These are phyloP conservation scores for Perizoma affinitatum DNA, from an alignment of 2,888 invertebrate species.

Conservation along the genomic window DNA sequence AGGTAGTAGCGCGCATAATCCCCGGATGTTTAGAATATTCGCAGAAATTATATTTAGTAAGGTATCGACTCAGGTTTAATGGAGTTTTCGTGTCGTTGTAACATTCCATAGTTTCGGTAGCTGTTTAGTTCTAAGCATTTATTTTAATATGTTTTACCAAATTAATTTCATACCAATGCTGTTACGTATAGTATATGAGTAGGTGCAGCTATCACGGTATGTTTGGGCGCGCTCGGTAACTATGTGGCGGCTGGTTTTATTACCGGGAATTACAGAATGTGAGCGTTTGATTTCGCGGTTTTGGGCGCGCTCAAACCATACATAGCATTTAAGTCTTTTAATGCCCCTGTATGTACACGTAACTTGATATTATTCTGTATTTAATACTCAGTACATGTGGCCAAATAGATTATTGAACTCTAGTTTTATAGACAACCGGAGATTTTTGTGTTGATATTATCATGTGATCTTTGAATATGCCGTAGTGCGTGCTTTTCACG, in stretches of 20 bases:
- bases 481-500: constrained; percentile 15
- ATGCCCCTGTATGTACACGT: constrained; percentile 16
- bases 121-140: constrained; percentile 71
- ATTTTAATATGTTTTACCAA: constrained; percentile 70
- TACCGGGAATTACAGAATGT: too few relatives aligned
- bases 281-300: not conserved
- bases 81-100: constrained; percentile 68
- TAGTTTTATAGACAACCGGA: constrained; percentile 35
- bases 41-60: constrained; percentile 43
- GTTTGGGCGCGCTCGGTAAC: constrained; percentile 14
- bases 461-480: constrained; percentile 12
- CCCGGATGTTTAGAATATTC: constrained; percentile 46
- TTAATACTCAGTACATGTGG: constrained; percentile 51
- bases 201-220: constrained; percentile 47
- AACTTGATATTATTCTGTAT: constrained; percentile 24
- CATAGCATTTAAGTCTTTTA: constrained; percentile 26
- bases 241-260: too few relatives aligned
- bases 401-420: constrained; percentile 51
- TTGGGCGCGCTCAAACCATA: constrained; percentile 20
- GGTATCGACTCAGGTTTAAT: constrained; percentile 40
- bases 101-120: constrained; percentile 73
- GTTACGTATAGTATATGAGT: constrained; percentile 65
- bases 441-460: constrained; percentile 4
- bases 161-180: constrained; percentile 82
- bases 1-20: constrained; percentile 63